Conservation (phyloP, 2,888 invertebrate genomes). For the Leptopilina myrica region DNA sequence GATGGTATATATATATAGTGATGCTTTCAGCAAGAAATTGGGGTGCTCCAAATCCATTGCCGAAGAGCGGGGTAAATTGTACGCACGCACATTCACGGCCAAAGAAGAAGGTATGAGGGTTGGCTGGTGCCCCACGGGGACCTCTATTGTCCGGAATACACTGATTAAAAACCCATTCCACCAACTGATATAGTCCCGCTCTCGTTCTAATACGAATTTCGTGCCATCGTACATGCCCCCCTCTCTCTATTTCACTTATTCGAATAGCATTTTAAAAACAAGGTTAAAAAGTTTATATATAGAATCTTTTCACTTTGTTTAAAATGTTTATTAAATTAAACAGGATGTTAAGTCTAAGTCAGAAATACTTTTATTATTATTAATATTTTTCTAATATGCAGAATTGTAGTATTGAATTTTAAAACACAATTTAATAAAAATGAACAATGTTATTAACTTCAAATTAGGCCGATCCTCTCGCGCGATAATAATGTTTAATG, state of each 20-base stretch:
- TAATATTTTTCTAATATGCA: too few species aligned
- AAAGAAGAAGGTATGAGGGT: slow-evolving; percentile 68
- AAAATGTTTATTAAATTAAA: too few species aligned
- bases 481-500: background rate
- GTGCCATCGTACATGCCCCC: background rate
- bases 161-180: slow-evolving; percentile 75
- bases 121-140: slow-evolving; percentile 69
- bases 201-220: slow-evolving; percentile 55
- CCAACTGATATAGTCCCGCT: slow-evolving; percentile 57
- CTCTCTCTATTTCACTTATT: background rate
- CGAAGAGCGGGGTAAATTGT: slow-evolving; percentile 58
- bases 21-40: slow-evolving; percentile 43
- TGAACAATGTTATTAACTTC: too few species aligned
- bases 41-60: slow-evolving; percentile 53
- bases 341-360: too few species aligned
- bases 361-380: too few species aligned
- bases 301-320: too few species aligned
- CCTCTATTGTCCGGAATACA: slow-evolving; percentile 73
- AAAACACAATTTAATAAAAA: too few species aligned
- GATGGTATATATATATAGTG: background rate
- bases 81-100: slow-evolving; percentile 64
- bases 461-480: too few species aligned
- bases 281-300: too few species aligned
- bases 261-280: background rate
- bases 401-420: too few species aligned